Percentiles rank a stretch among this genome's conserved stretches.
These are phyloP conservation scores for Trimorus sp. DNA, from an alignment of 2,888 invertebrate species.

Conservation along the genomic window DNA sequence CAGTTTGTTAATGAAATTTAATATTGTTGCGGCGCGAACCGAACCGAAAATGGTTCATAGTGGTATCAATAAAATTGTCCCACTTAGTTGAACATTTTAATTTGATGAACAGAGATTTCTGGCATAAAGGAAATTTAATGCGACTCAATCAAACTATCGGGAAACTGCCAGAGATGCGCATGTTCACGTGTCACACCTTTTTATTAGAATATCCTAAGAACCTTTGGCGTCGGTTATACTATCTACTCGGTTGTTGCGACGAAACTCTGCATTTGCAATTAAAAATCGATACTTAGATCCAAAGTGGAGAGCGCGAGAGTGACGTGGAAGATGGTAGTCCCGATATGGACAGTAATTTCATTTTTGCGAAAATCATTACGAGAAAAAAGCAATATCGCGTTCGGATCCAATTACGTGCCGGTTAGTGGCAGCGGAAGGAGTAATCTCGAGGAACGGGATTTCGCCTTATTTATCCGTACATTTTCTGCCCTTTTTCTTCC, in stretches of 20 bases:
- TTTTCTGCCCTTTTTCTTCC: too few species aligned
- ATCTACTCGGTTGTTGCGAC: not conserved
- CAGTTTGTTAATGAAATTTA: too few species aligned
- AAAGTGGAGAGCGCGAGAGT: not conserved
- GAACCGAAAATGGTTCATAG: not conserved
- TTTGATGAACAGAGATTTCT: slow-evolving; percentile 17
- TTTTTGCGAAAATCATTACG: slow-evolving; percentile 19
- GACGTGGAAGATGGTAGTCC: too few species aligned
- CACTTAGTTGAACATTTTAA: slow-evolving; percentile 7
- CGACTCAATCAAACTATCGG: slow-evolving; percentile 32
- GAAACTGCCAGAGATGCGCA: slow-evolving; percentile 27
- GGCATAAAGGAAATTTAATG: slow-evolving; percentile 24
- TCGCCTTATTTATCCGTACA: slow-evolving; percentile 10
- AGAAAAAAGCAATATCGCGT: slow-evolving; percentile 24
- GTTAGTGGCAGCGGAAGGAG: slow-evolving; percentile 20
- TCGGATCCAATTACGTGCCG: slow-evolving; percentile 16
- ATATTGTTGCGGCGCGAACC: not conserved
- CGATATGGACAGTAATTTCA: slow-evolving; percentile 5
- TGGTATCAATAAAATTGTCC: slow-evolving; percentile 9
- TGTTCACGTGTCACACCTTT: slow-evolving; percentile 20
- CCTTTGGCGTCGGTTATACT: not conserved
- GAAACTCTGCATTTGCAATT: not conserved
- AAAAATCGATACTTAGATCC: not conserved
- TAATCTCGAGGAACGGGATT: slow-evolving; percentile 27
- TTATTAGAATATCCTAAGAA: slow-evolving; percentile 28